These are phyloP conservation scores for Sarcophaga rosellei DNA, from an alignment of 2,888 invertebrate genomes.

Conservation along the genomic window DNA sequence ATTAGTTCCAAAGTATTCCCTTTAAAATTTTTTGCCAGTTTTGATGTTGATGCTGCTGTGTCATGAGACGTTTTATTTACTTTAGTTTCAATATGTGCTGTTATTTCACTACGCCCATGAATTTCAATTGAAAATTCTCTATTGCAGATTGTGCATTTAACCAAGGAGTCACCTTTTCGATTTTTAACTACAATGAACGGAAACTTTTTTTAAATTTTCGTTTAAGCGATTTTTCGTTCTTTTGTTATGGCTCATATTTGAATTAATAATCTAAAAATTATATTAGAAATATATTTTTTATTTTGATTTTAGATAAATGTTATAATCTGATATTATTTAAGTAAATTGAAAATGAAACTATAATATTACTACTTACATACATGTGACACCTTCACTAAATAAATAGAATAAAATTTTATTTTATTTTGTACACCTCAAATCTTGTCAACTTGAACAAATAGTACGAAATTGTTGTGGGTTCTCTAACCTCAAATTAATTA, in stretches of 20 bases:
- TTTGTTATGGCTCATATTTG: no score
- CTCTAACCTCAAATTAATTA: slow-evolving; percentile 5
- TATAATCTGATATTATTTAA: neutral
- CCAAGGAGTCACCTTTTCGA: neutral
- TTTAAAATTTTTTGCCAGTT: neutral
- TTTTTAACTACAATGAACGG: slow-evolving; percentile 2
- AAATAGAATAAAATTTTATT: no score
- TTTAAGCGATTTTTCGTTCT: no score
- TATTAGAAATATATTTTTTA: no score
- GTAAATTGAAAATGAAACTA: no score
- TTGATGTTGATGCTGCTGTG: neutral
- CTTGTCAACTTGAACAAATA: no score
- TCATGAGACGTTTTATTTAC: slow-evolving; percentile 2
- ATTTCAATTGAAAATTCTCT: slow-evolving; percentile 3
- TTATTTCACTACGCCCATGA: slow-evolving; percentile 1
- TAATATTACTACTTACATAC: no score
- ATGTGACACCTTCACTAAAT: no score
- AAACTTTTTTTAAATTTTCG: neutral
- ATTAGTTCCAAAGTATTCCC: slow-evolving; percentile 5
- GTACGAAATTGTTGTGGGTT: neutral
- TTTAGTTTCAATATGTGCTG: neutral
- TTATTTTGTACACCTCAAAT: no score
- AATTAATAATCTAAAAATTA: no score
- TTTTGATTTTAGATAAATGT: no score
- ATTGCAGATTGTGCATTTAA: slow-evolving; percentile 1